Evolutionary conservation across 2,797 vertebrate genomes (phyloP).

Genomic region (Dendrocincla tyrannina): DNA sequence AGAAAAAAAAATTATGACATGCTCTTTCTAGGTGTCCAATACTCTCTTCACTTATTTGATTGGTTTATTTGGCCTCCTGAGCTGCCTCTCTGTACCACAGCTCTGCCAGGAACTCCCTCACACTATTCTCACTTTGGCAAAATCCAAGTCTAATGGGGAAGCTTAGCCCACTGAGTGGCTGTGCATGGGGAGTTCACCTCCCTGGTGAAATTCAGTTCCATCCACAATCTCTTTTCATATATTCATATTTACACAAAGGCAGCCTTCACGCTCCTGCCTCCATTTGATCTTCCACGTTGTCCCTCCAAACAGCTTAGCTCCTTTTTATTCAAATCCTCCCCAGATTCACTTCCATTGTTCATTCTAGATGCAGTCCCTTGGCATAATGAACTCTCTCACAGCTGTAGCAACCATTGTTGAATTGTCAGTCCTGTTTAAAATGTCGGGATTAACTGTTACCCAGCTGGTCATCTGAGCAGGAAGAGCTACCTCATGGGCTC

Average conservation of each 20-base stretch:
- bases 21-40: background rate
- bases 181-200: background rate
- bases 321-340: background rate
- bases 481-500: background rate
- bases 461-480: constrained; percentile 11
- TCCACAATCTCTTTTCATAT: background rate
- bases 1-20: background rate
- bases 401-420: constrained; percentile 21
- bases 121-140: background rate
- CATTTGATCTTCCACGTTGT: background rate
- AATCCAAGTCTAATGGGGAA: background rate
- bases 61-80: background rate
- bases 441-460: constrained; percentile 2
- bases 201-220: background rate
- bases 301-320: background rate
- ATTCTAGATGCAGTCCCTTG: background rate
- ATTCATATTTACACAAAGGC: background rate
- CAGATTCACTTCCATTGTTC: background rate
- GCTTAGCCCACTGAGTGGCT: background rate
- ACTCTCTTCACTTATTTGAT: background rate
- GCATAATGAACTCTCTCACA: background rate
- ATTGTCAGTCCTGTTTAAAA: constrained; percentile 20
- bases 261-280: background rate
- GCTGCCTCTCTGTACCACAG: background rate
- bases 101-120: background rate